phyloP scores from a whole-genome alignment of 2,113 vertebrate genomes.

The Falcunculus frontatus region DNA sequence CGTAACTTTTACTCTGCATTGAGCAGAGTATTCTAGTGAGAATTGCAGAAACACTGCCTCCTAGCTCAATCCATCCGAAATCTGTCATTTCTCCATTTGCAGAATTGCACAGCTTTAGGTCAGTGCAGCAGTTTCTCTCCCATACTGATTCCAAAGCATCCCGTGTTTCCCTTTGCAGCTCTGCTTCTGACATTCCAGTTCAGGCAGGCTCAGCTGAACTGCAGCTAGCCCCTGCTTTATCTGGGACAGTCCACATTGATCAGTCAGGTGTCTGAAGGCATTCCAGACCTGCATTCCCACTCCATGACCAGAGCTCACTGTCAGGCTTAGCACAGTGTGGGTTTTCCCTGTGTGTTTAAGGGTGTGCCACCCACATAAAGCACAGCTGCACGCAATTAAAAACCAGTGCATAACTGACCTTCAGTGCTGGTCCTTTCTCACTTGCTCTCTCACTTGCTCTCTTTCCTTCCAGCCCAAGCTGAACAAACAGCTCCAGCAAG shows the following conservation, averaged over 20 bases:
- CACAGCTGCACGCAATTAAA: background rate
- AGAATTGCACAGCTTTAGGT: background rate
- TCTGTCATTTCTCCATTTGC: background rate
- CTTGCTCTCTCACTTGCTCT: conserved; percentile 93
- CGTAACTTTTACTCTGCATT: background rate
- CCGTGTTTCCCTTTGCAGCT: background rate
- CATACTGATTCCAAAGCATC: background rate
- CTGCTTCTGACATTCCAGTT: background rate
- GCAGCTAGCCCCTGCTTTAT: background rate
- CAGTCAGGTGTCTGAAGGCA: background rate
- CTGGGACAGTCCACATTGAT: background rate
- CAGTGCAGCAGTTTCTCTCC: background rate
- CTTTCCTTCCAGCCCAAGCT: conserved; percentile 95
- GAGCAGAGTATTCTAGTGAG: background rate
- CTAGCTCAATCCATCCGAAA: background rate
- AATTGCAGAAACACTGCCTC: conserved; percentile 44
- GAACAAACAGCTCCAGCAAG: conserved; percentile 93
- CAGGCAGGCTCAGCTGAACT: background rate
- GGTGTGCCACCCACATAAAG: background rate
- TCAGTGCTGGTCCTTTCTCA: conserved; percentile 90
- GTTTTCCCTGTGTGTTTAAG: background rate
- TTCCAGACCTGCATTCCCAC: background rate
- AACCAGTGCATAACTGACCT: conserved; percentile 69
- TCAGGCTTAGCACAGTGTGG: fast-evolving
- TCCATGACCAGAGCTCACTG: background rate